phyloP scores from a whole-genome alignment of 2,113 vertebrate species.

The Phoenicopterus ruber region DNA sequence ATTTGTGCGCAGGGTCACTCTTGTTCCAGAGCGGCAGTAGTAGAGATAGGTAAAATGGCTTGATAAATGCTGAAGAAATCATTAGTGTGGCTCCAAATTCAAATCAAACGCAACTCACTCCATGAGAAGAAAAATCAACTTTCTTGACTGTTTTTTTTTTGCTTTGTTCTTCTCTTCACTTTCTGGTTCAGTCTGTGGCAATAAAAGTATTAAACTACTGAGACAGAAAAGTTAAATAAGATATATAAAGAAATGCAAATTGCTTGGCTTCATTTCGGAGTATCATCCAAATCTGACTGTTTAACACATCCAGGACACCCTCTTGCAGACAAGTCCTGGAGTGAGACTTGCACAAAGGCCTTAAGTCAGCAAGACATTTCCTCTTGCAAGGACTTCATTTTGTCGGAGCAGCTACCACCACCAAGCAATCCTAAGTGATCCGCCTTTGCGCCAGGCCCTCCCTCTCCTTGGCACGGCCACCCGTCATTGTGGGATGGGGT shows the following conservation, averaged over 20 bases:
- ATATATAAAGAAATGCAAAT: background rate
- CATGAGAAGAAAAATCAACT: background rate
- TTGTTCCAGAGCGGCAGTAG: background rate
- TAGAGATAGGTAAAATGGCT: background rate
- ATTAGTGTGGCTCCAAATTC: background rate
- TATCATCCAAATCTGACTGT: background rate
- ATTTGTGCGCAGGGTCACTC: background rate
- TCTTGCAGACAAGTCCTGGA: background rate
- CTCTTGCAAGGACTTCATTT: background rate
- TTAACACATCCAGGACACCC: background rate
- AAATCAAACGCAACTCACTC: background rate
- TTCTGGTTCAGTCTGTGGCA: background rate
- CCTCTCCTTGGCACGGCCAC: background rate
- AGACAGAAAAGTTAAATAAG: background rate
- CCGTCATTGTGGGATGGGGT: background rate
- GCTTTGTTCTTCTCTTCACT: background rate
- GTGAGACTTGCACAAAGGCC: background rate
- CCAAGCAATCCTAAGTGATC: background rate
- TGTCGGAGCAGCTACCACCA: background rate
- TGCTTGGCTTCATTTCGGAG: background rate
- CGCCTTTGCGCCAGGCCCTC: background rate
- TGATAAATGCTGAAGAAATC: background rate
- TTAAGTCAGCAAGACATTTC: background rate
- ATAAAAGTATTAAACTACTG: background rate
- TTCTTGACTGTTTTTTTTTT: background rate